Conservation (phyloP, 2,113 vertebrate species). For the Cebus imitator region DNA sequence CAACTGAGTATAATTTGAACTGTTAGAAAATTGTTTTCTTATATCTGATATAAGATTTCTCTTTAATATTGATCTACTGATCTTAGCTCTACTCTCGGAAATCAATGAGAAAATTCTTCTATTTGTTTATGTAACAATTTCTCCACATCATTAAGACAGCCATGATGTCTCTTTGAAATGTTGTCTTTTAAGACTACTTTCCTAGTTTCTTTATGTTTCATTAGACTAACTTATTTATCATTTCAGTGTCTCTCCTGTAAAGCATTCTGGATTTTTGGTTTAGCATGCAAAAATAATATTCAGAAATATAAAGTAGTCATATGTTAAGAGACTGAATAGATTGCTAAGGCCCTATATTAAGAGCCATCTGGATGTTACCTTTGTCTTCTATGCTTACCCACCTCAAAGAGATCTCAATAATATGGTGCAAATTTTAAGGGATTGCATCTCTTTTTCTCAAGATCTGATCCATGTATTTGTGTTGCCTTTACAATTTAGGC, state of each 20-base stretch:
- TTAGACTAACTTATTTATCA: background rate
- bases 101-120: background rate
- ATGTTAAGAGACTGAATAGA: background rate
- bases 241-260: background rate
- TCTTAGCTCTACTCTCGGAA: background rate
- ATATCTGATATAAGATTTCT: background rate
- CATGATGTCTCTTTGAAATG: background rate
- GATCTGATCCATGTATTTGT: background rate
- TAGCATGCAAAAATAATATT: background rate
- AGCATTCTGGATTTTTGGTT: background rate
- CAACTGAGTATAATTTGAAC: background rate
- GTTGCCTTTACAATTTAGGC: background rate
- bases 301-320: background rate
- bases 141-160: too few relatives aligned
- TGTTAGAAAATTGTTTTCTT: background rate
- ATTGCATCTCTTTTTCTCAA: background rate
- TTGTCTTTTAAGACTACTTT: too few relatives aligned
- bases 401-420: background rate
- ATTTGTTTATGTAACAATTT: background rate
- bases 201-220: background rate
- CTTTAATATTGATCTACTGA: accelerated
- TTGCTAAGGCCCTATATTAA: background rate
- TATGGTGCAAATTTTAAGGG: background rate
- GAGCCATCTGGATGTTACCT: background rate
- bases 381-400: background rate